Conservation (phyloP, 2,797 vertebrate genomes). For the Staurois parvus region DNA sequence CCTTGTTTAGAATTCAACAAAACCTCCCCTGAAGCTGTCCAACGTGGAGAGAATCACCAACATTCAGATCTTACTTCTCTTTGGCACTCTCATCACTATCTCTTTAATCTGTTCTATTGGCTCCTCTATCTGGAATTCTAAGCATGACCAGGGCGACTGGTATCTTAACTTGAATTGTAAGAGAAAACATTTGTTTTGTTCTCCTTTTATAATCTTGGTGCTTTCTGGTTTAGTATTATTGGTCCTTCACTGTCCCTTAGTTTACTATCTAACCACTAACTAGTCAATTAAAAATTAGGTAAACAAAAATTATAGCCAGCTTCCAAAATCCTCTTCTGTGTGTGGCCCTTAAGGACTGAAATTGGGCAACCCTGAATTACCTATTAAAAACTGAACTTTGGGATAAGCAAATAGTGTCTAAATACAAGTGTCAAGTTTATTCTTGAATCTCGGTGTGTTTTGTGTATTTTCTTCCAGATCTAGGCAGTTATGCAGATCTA, state of each 20-base stretch:
- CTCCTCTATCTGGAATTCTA: slow-evolving; percentile 95
- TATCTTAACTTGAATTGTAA: slow-evolving; percentile 96
- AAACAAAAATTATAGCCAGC: background rate
- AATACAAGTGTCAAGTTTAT: too few species aligned
- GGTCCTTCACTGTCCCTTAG: background rate
- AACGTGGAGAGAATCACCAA: slow-evolving; percentile 98
- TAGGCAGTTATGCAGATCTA: too few species aligned
- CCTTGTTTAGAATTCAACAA: slow-evolving; percentile 91
- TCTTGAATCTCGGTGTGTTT: too few species aligned
- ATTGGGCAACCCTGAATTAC: background rate
- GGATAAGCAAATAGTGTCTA: too few species aligned
- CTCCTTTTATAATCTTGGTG: background rate
- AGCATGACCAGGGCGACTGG: slow-evolving; percentile 91
- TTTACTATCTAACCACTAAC: background rate
- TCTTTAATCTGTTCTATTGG: slow-evolving; percentile 96
- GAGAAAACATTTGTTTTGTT: background rate
- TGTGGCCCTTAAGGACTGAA: too few species aligned
- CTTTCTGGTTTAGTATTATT: background rate
- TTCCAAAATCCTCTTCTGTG: background rate
- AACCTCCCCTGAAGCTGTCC: slow-evolving; percentile 95
- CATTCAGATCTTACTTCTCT: slow-evolving; percentile 96
- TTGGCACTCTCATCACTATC: slow-evolving; percentile 96
- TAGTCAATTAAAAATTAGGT: background rate
- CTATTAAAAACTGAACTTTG: too few species aligned
- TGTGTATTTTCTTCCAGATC: too few species aligned